Evolutionary conservation across 2,888 invertebrate species (phyloP).

Genomic region (Polydesmus complanatus): DNA sequence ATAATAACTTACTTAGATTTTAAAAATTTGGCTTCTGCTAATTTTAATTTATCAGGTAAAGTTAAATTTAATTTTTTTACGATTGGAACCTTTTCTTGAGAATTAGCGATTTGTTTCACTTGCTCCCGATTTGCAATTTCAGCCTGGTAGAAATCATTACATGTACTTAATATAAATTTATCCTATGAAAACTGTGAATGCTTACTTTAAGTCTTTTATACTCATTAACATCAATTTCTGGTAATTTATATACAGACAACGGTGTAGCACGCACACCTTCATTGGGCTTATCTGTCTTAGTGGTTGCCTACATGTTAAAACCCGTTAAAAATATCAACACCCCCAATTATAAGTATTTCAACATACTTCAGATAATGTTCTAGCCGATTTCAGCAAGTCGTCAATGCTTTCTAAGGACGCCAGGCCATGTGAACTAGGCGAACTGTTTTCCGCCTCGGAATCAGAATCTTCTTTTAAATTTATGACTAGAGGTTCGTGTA

Average conservation of each 20-base stretch:
- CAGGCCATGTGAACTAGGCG: neutral
- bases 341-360: neutral
- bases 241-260: neutral
- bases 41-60: neutral
- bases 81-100: neutral
- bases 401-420: constrained; percentile 6
- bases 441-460: constrained; percentile 15
- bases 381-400: constrained; percentile 11
- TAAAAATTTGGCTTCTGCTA: neutral
- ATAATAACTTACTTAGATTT: neutral
- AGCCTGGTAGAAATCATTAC: neutral
- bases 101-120: neutral
- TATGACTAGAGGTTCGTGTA: constrained; percentile 17
- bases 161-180: neutral
- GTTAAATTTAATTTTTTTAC: neutral
- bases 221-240: constrained; percentile 7
- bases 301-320: too few relatives aligned
- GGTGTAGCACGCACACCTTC: neutral
- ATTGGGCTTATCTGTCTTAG: too few relatives aligned
- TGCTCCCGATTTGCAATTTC: constrained; percentile 6
- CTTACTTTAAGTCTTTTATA: constrained; percentile 12
- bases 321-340: too few relatives aligned
- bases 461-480: constrained; percentile 17
- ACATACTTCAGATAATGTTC: constrained; percentile 11
- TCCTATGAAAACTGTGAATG: neutral